Conservation (phyloP, 2,888 invertebrate species). For the Lasioglossum leucozonium region DNA sequence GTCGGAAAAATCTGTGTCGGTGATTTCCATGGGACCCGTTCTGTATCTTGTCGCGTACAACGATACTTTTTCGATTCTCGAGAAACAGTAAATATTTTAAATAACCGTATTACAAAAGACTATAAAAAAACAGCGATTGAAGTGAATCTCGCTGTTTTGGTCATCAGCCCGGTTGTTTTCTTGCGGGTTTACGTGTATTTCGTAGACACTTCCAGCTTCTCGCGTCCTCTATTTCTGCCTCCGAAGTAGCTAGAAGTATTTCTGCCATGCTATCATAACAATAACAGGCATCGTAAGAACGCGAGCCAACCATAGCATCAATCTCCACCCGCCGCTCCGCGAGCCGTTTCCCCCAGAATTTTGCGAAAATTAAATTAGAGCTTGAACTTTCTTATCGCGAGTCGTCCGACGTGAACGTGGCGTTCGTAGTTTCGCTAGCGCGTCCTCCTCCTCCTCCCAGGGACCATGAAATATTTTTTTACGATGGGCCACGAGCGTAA, state of each 20-base stretch:
- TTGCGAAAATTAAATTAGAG: constrained; percentile 31
- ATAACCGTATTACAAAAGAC: too few relatives aligned
- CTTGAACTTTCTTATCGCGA: constrained; percentile 15
- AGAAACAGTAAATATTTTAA: too few relatives aligned
- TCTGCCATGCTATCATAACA: background rate
- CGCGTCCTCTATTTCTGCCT: background rate
- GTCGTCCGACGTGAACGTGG: background rate
- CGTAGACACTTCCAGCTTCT: background rate
- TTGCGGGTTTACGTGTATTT: background rate
- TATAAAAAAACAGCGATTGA: background rate
- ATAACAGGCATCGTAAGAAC: constrained; percentile 32
- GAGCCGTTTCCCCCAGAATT: background rate
- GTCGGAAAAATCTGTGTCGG: too few relatives aligned
- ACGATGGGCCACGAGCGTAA: constrained; percentile 30
- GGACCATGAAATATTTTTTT: constrained; percentile 36
- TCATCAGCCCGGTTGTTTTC: background rate
- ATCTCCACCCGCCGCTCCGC: background rate
- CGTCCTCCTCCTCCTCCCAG: background rate
- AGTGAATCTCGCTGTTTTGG: background rate
- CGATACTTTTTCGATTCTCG: too few relatives aligned
- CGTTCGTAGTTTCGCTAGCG: constrained; percentile 11
- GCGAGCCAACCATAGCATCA: background rate
- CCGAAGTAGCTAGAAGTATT: background rate
- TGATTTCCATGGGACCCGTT: too few relatives aligned
- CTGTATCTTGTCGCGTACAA: too few relatives aligned